Percentiles rank a stretch among this genome's conserved stretches.
phyloP scores from a whole-genome alignment of 2,888 invertebrate genomes.

The Toxonevra muliebris region DNA sequence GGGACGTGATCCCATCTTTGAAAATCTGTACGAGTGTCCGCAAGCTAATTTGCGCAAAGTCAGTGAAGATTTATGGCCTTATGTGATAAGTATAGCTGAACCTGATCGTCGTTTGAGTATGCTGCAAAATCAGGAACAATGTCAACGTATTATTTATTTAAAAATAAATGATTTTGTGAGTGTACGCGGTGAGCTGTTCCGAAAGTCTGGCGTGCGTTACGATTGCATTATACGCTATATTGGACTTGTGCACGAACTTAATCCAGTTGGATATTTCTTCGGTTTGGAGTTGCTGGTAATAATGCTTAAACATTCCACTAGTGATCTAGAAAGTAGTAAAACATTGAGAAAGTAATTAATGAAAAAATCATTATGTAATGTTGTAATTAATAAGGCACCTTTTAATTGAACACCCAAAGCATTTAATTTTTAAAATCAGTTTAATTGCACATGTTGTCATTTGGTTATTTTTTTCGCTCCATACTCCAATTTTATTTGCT shows the following conservation, averaged over 20 bases:
- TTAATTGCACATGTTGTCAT: no score
- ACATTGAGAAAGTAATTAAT: no score
- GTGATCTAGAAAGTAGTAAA: no score
- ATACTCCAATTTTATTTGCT: no score
- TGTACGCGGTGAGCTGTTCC: constrained; percentile 62
- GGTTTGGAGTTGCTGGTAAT: constrained; percentile 69
- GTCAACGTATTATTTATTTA: constrained; percentile 62
- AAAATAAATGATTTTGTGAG: constrained; percentile 58
- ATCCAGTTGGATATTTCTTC: constrained; percentile 68
- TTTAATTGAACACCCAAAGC: no score
- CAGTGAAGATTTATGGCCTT: constrained; percentile 65
- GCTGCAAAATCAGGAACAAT: constrained; percentile 64
- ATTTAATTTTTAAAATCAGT: no score
- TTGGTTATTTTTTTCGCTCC: no score
- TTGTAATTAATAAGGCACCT: no score
- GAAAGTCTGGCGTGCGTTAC: constrained; percentile 39
- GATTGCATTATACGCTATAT: constrained; percentile 67
- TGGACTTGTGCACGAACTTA: constrained; percentile 68
- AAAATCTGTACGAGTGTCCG: constrained; percentile 55
- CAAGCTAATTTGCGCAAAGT: constrained; percentile 47
- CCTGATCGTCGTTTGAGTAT: constrained; percentile 68
- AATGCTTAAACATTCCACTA: neutral
- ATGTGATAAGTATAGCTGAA: constrained; percentile 66
- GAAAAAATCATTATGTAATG: no score
- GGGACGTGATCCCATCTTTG: constrained; percentile 47